Evolutionary conservation across 2,888 invertebrate species (phyloP).

Genomic region (Amblyteles armatorius): DNA sequence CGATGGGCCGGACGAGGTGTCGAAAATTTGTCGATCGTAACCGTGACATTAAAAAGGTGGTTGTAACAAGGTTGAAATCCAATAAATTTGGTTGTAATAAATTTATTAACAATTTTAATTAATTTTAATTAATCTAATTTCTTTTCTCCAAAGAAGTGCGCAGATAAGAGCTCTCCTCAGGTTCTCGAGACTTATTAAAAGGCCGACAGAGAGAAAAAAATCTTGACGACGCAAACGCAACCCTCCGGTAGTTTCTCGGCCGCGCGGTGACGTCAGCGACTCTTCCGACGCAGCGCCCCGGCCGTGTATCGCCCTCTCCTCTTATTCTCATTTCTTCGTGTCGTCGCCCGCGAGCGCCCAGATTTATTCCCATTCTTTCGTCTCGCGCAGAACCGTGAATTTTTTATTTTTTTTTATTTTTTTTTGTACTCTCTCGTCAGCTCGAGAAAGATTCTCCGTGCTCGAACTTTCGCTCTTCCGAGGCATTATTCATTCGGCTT

Average conservation of each 20-base stretch:
- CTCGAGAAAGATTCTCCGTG: constrained; percentile 28
- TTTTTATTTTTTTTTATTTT: background rate
- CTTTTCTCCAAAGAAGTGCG: background rate
- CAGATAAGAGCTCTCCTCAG: background rate
- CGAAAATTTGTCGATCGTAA: too few relatives aligned
- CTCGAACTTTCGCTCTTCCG: constrained; percentile 50
- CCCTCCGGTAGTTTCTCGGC: constrained; percentile 54
- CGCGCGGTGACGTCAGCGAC: constrained; percentile 59
- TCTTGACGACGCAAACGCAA: constrained; percentile 58
- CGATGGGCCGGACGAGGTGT: too few relatives aligned
- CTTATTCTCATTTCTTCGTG: constrained; percentile 27
- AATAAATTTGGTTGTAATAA: background rate
- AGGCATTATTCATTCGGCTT: constrained; percentile 35
- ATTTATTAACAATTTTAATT: background rate
- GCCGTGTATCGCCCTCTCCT: constrained; percentile 32
- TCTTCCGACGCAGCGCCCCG: constrained; percentile 51
- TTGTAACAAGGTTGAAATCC: too few relatives aligned
- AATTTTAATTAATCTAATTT: background rate
- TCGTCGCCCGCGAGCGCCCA: constrained; percentile 22
- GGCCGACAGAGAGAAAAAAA: constrained; percentile 33
- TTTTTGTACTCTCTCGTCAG: background rate
- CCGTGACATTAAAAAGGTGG: too few relatives aligned
- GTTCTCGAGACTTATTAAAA: constrained; percentile 26
- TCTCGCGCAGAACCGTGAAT: background rate
- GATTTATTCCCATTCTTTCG: constrained; percentile 56